phyloP scores from a whole-genome alignment of 2,888 invertebrate species.

The Panzeria rudis region DNA sequence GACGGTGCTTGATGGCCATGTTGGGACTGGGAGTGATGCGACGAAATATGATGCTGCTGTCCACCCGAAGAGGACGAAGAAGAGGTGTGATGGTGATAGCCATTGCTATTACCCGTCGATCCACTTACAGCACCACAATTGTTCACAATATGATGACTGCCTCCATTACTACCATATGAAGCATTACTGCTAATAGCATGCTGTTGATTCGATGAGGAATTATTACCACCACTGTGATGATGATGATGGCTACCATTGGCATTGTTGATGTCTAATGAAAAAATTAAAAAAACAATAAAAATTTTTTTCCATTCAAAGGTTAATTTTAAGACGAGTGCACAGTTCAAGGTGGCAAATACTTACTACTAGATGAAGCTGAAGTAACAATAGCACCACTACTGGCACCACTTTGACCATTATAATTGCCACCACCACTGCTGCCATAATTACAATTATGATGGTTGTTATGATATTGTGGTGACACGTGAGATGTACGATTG shows the following conservation, averaged over 20 bases:
- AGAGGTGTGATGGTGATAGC: slow-evolving; percentile 76
- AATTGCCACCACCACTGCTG: slow-evolving; percentile 72
- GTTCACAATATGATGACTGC: slow-evolving; percentile 78
- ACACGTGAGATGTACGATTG: slow-evolving; percentile 82
- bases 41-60: slow-evolving; percentile 75
- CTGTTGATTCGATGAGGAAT: slow-evolving; percentile 78
- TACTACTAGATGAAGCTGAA: slow-evolving; percentile 80
- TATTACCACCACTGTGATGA: slow-evolving; percentile 74
- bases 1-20: slow-evolving; percentile 72
- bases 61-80: slow-evolving; percentile 73
- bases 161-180: slow-evolving; percentile 76
- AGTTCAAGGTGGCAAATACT: slow-evolving; percentile 69
- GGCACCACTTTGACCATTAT: slow-evolving; percentile 73
- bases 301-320: slow-evolving; percentile 4
- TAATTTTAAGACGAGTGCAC: not conserved
- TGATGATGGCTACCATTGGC: slow-evolving; percentile 77
- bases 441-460: slow-evolving; percentile 83
- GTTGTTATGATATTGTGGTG: slow-evolving; percentile 82
- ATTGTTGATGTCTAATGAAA: slow-evolving; percentile 77
- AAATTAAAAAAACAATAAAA: slow-evolving; percentile 47
- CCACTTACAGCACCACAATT: slow-evolving; percentile 74
- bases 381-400: slow-evolving; percentile 75
- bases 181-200: slow-evolving; percentile 76
- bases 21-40: slow-evolving; percentile 69
- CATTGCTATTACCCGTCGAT: slow-evolving; percentile 74